These are phyloP conservation scores for Tautogolabrus adspersus DNA, from an alignment of 2,113 vertebrate species.

Conservation along the genomic window DNA sequence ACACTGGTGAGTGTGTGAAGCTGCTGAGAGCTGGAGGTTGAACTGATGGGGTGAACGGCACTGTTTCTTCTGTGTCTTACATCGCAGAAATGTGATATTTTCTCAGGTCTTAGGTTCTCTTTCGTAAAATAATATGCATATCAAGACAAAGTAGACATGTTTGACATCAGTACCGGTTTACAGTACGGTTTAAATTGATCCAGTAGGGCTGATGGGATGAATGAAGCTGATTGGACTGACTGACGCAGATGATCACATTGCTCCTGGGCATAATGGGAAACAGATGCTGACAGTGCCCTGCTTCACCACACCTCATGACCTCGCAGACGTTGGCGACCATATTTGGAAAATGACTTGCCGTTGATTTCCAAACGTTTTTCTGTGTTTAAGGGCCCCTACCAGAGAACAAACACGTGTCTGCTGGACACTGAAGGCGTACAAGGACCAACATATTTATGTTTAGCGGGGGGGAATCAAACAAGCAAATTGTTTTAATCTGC, in stretches of 20 bases:
- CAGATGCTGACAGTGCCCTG: conserved; percentile 56
- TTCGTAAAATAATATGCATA: conserved; percentile 75
- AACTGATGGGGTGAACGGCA: conserved; percentile 57
- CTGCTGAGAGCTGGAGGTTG: conserved; percentile 44
- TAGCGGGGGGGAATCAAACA: conserved; percentile 60
- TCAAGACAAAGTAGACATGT: conserved; percentile 67
- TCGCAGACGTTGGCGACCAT: conserved; percentile 54
- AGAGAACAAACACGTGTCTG: conserved; percentile 40
- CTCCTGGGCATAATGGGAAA: conserved; percentile 55
- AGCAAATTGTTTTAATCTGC: conserved; percentile 77
- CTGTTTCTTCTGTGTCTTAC: conserved; percentile 72
- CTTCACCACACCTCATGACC: conserved; percentile 55
- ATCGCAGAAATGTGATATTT: conserved; percentile 73
- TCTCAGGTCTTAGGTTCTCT: conserved; percentile 80
- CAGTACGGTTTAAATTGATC: conserved; percentile 44
- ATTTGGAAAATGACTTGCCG: conserved; percentile 59
- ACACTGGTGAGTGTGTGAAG: conserved; percentile 48
- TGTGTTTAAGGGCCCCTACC: conserved; percentile 42
- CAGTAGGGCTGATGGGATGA: conserved; percentile 30
- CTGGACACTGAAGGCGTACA: conserved; percentile 54
- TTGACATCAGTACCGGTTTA: conserved; percentile 62
- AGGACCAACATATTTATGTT: conserved; percentile 61
- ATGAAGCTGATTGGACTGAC: conserved; percentile 52
- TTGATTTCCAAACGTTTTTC: conserved; percentile 48
- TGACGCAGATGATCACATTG: conserved; percentile 33